Evolutionary conservation across 2,113 vertebrate species (phyloP), one percentile per base, ranked within the genome.

Genomic region (Rhea pennata): DNA sequence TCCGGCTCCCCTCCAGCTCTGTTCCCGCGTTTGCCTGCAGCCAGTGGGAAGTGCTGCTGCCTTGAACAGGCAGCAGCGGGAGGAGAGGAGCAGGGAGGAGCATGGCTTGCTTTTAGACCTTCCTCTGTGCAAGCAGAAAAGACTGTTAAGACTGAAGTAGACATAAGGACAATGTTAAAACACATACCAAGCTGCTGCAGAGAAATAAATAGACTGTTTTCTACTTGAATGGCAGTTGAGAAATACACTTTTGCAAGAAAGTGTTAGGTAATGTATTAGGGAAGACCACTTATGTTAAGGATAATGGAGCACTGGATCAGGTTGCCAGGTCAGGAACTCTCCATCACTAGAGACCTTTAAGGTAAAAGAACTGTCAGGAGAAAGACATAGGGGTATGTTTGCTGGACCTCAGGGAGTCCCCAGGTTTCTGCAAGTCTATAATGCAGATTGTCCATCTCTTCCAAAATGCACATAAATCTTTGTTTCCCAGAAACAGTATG

Each of bases 81-180:
- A 65, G 39, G 17, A 46, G 31, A 8, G 86, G 39, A 27, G 19
- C 11, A 14, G 71, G 65, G 29, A 74, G 46, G 22, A 79, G 16
- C 0, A 0, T 21, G 64, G 4, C 20, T 48, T 50, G 5, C 36
- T 15, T 36, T 20, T 9, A 40, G 29, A 40, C 33, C 48, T 50
- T 61, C n/a, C 31, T 58, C 23, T n/a, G 46, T 2, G 33, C 42
- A 7, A 69, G 44, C 62, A 78, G 58, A 44, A 61, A 39, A 51
- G 21, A 61, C 46, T 75, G 19, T 22, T 36, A 67, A 54, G 15
- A 65, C n/a, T 72, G 36, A 89, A 26, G 48, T 44, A 12, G n/a
- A 46, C 5, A 1, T 48, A 61, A 79, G n/a, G 40, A 5, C 12
- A 39, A 9, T 31, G 5, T 54, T 88, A 24, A 90, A 73, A 58